phyloP scores from a whole-genome alignment of 2,797 vertebrate species.

The Phyllotis vaccarum region DNA sequence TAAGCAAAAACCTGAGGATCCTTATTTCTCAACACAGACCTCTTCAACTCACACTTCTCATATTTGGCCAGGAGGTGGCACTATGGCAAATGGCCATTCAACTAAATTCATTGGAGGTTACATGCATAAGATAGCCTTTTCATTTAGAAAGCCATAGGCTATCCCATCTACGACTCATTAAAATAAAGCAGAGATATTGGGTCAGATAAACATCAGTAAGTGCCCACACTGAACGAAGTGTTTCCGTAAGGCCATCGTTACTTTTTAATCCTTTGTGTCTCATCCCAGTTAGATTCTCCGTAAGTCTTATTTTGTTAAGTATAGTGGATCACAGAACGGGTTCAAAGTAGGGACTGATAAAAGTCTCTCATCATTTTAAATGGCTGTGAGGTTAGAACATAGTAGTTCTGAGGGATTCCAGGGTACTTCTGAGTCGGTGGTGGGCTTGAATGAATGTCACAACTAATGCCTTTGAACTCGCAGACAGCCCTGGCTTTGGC shows the following conservation, averaged over 20 bases:
- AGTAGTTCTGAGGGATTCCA: not conserved
- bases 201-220: not conserved
- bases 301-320: slow-evolving; percentile 33
- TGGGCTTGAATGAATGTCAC: not conserved
- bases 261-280: not conserved
- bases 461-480: not conserved
- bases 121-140: not conserved
- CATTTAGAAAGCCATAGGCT: not conserved
- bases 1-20: not conserved
- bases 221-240: not conserved
- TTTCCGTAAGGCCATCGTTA: not conserved
- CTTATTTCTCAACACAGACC: not conserved
- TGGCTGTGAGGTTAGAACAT: not conserved
- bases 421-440: not conserved
- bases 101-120: not conserved
- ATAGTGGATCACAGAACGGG: not conserved
- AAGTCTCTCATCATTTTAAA: not conserved
- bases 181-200: not conserved
- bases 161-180: not conserved
- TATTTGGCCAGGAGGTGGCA: slow-evolving; percentile 33
- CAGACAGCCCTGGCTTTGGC: not conserved
- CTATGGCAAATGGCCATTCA: not conserved
- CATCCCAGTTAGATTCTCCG: not conserved
- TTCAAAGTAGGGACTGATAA: not conserved
- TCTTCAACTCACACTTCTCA: not conserved